A percentile compares a stretch with the other conserved stretches of the same genome.
phyloP scores from a whole-genome alignment of 2,888 invertebrate species.

The Cryptocheilus praepositus region DNA sequence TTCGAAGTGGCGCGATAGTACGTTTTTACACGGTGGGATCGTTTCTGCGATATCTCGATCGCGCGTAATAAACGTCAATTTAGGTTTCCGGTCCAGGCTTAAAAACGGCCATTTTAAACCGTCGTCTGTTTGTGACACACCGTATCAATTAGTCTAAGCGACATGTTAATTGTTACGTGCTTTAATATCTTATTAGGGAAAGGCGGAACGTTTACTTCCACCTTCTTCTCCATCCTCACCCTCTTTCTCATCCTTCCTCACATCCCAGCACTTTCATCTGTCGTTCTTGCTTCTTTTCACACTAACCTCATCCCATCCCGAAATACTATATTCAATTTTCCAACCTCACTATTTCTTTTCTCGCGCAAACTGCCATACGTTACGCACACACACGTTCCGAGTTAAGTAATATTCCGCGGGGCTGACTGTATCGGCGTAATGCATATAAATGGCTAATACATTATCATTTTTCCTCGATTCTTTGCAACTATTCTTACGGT shows the following conservation, averaged over 20 bases:
- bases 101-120: background rate
- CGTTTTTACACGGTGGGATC: too few relatives aligned
- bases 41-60: too few relatives aligned
- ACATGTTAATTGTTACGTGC: constrained; percentile 65
- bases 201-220: constrained; percentile 16
- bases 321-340: background rate
- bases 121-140: constrained; percentile 37
- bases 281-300: background rate
- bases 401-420: too few relatives aligned
- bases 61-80: too few relatives aligned
- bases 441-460: too few relatives aligned
- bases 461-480: too few relatives aligned
- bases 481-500: too few relatives aligned
- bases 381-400: too few relatives aligned
- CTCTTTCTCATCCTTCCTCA: background rate
- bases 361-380: too few relatives aligned
- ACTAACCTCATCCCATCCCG: background rate
- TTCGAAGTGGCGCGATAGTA: too few relatives aligned
- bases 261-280: background rate
- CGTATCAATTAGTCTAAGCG: constrained; percentile 66
- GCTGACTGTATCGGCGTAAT: too few relatives aligned
- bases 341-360: background rate
- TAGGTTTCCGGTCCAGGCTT: too few relatives aligned
- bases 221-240: background rate
- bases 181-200: constrained; percentile 47